Evolutionary conservation across 2,113 vertebrate genomes (phyloP).

Genomic region (Tragulus kanchil): DNA sequence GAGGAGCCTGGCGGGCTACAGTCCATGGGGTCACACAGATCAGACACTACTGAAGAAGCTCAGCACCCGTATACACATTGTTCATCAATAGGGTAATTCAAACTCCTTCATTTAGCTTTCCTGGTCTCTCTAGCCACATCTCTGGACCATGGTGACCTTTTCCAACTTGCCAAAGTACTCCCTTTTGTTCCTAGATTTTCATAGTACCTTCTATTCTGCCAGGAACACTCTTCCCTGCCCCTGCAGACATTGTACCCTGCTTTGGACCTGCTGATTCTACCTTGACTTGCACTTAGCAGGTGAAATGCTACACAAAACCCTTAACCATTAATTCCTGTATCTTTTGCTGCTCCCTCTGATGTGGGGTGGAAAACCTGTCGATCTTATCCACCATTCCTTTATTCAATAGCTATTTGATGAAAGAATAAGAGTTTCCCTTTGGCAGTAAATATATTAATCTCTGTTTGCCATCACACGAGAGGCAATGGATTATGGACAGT

Average conservation of each 20-base stretch:
- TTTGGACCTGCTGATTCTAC: constrained; percentile 23
- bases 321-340: constrained; percentile 13
- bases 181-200: neutral
- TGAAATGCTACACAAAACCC: constrained; percentile 38
- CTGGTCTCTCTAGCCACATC: neutral
- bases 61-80: too few species aligned
- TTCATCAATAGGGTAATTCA: neutral
- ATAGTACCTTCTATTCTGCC: neutral
- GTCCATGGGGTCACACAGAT: too few species aligned
- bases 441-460: too few species aligned
- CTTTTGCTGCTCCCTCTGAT: neutral
- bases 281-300: constrained; percentile 28
- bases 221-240: neutral
- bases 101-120: neutral
- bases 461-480: too few species aligned
- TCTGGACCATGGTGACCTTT: neutral
- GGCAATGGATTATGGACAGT: neutral
- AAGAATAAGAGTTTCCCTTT: constrained; percentile 74
- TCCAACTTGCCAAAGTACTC: neutral
- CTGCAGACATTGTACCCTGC: neutral
- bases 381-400: constrained; percentile 36
- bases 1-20: too few species aligned
- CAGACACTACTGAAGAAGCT: too few species aligned
- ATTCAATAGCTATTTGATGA: constrained; percentile 67
- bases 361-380: constrained; percentile 27